Conservation (phyloP, 2,888 invertebrate genomes). For the Sinohyriopsis cumingii region DNA sequence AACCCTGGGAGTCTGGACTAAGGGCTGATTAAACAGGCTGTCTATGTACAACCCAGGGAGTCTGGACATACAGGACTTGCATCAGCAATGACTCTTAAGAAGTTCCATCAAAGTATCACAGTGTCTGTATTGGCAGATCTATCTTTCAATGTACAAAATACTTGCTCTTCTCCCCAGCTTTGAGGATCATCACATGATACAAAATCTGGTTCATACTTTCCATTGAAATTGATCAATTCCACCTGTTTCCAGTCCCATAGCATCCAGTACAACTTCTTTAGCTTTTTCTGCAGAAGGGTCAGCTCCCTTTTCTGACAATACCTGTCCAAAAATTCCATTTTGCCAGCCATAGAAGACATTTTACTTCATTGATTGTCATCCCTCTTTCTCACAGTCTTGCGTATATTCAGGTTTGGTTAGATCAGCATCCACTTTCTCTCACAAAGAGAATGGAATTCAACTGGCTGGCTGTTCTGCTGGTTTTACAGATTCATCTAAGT, state of each 20-base stretch:
- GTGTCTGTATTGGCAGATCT: constrained; percentile 10
- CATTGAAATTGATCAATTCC: constrained; percentile 25
- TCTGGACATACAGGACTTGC: constrained; percentile 28
- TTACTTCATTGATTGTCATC: constrained; percentile 27
- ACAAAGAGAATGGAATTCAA: constrained; percentile 15
- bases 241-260: constrained; percentile 21
- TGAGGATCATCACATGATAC: constrained; percentile 23
- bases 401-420: constrained; percentile 14
- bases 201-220: constrained; percentile 21
- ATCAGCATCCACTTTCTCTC: constrained; percentile 21
- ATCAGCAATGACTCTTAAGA: constrained; percentile 12
- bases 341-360: constrained; percentile 29
- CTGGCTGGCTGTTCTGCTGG: constrained; percentile 11
- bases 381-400: constrained; percentile 17
- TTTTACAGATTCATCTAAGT: constrained; percentile 11
- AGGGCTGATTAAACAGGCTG: too few relatives aligned
- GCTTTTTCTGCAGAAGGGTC: constrained; percentile 21
- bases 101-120: constrained; percentile 20
- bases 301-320: constrained; percentile 26
- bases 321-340: constrained; percentile 21
- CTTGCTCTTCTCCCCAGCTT: constrained; percentile 18
- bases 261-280: constrained; percentile 23
- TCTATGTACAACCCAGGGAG: too few relatives aligned
- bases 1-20: too few relatives aligned
- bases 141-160: constrained; percentile 19